phyloP scores from a whole-genome alignment of 2,797 vertebrate species.

The Tympanoctomys barrerae region DNA sequence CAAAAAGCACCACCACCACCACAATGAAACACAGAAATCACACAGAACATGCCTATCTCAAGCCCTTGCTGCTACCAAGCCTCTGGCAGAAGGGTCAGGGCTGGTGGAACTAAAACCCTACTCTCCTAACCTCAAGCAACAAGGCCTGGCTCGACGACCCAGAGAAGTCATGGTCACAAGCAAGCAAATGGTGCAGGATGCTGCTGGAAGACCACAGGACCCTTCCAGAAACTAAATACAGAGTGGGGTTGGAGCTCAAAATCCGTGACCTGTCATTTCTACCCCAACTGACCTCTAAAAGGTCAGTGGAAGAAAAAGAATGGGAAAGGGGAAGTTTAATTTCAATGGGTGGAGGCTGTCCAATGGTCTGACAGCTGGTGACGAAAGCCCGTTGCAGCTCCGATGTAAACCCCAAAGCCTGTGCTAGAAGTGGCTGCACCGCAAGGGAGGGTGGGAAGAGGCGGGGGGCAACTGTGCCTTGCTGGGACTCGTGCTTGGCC shows the following conservation, averaged over 20 bases:
- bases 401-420: constrained; percentile 69
- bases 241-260: fast-evolving
- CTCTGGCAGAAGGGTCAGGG: background rate
- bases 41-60: background rate
- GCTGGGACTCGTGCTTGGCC: constrained; percentile 93
- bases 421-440: constrained; percentile 83
- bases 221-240: fast-evolving
- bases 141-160: background rate
- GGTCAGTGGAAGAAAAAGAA: fast-evolving
- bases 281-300: background rate
- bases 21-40: background rate
- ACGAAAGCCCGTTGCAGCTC: background rate
- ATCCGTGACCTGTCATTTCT: background rate
- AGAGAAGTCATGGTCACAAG: background rate
- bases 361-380: background rate
- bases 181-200: background rate
- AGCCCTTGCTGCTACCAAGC: background rate
- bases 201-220: background rate
- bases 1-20: background rate
- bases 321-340: fast-evolving
- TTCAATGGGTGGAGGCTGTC: background rate
- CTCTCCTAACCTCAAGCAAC: background rate
- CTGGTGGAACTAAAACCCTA: too few relatives aligned
- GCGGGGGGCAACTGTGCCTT: constrained; percentile 88
- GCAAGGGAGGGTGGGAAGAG: constrained; percentile 69